Conservation (phyloP, 2,888 invertebrate species). For the Lycocerus yunnanus region DNA sequence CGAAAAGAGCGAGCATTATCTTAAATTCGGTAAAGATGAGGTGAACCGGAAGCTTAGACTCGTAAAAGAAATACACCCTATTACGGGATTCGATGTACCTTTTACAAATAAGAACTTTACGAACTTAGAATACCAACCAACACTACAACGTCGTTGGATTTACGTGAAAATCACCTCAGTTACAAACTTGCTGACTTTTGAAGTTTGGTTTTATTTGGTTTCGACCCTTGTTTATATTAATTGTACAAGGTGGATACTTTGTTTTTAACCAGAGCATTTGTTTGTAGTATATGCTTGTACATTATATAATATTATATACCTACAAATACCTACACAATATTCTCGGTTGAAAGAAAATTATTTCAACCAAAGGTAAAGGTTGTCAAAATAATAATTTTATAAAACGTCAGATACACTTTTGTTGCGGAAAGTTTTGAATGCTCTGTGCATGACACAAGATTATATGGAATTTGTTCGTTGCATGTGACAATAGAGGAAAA, state of each 20-base stretch:
- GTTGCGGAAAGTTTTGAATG: neutral
- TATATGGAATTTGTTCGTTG: slow-evolving; percentile 11
- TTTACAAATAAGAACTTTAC: slow-evolving; percentile 19
- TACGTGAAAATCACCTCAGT: neutral
- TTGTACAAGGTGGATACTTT: neutral
- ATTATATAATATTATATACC: no score
- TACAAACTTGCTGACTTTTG: neutral
- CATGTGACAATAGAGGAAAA: slow-evolving; percentile 12
- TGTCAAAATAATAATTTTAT: neutral
- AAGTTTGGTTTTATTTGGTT: neutral
- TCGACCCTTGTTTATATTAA: neutral
- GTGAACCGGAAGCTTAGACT: slow-evolving; percentile 10
- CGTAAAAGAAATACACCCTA: slow-evolving; percentile 9
- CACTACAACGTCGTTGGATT: slow-evolving; percentile 10
- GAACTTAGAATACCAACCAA: slow-evolving; percentile 13
- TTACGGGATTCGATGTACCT: slow-evolving; percentile 9
- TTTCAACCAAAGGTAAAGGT: neutral
- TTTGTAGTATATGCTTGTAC: no score
- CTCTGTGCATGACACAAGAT: neutral
- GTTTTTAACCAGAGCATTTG: neutral
- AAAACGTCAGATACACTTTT: neutral
- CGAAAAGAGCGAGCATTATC: neutral
- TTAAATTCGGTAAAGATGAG: neutral
- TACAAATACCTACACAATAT: neutral
- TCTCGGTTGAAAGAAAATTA: neutral